Evolutionary conservation across 2,113 vertebrate species (phyloP).

Genomic region (Neopipo cinnamomea): DNA sequence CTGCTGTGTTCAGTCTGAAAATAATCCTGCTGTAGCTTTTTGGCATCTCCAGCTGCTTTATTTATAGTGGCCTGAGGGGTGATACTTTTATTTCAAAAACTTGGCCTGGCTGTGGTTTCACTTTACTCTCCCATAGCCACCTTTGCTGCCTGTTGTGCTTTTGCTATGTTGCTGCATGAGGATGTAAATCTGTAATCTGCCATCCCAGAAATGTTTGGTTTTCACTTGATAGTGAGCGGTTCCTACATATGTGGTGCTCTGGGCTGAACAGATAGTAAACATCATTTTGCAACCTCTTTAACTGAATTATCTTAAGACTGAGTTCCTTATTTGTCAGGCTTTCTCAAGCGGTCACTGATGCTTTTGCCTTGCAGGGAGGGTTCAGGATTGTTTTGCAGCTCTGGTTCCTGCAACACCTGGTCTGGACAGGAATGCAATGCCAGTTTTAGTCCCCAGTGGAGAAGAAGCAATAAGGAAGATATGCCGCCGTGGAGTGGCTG

Average conservation of each 20-base stretch:
- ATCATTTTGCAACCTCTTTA: not conserved
- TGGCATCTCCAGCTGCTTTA: not conserved
- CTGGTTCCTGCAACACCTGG: not conserved
- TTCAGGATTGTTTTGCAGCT: not conserved
- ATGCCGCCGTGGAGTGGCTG: fast-evolving
- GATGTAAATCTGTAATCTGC: not conserved
- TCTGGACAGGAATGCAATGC: not conserved
- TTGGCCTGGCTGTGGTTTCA: not conserved
- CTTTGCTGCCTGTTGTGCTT: not conserved
- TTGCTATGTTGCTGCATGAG: not conserved
- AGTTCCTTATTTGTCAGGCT: not conserved
- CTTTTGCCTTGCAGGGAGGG: not conserved
- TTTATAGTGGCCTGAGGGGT: not conserved
- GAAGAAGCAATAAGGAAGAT: not conserved
- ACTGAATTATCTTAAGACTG: not conserved
- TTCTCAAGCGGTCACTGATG: not conserved
- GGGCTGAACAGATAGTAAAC: not conserved
- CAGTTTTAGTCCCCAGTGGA: not conserved
- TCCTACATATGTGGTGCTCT: not conserved
- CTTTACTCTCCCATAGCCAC: not conserved
- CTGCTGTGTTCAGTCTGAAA: not conserved
- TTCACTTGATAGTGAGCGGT: not conserved
- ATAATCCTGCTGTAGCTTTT: not conserved
- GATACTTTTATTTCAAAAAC: not conserved
- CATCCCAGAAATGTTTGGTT: not conserved